Evolutionary conservation across 2,888 invertebrate genomes (phyloP).

Genomic region (Tenthredo scrophulariae): DNA sequence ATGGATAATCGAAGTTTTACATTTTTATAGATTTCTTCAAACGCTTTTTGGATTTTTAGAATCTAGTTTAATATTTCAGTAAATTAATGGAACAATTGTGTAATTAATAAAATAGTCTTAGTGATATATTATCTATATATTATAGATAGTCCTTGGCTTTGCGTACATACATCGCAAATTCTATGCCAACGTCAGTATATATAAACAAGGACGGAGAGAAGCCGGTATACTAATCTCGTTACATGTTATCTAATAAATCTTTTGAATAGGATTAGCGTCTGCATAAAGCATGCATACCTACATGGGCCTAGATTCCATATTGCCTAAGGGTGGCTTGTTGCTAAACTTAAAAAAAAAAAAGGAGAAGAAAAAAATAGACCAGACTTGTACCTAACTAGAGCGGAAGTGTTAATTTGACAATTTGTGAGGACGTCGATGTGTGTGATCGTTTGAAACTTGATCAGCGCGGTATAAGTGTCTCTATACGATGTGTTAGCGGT

Average conservation of each 20-base stretch:
- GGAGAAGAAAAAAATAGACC: not conserved
- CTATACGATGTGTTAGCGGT: not conserved
- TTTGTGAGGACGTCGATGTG: conserved; percentile 9
- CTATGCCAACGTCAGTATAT: not conserved
- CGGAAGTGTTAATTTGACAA: conserved; percentile 37
- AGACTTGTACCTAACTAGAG: conserved; percentile 26
- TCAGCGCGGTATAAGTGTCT: not conserved
- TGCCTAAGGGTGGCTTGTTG: not conserved
- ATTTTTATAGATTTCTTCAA: too few relatives aligned
- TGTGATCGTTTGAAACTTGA: conserved; percentile 17
- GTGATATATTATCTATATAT: not conserved
- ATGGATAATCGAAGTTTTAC: too few relatives aligned
- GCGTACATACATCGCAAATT: not conserved
- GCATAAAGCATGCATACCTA: not conserved
- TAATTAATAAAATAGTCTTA: not conserved
- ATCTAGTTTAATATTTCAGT: too few relatives aligned
- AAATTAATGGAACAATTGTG: not conserved
- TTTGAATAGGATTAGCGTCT: conserved; percentile 41
- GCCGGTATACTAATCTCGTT: conserved; percentile 42
- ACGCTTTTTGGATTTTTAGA: not conserved
- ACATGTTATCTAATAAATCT: conserved; percentile 42
- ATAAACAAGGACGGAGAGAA: conserved; percentile 29
- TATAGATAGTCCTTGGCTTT: conserved; percentile 35
- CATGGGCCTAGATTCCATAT: not conserved
- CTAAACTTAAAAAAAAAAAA: not conserved